Conservation (phyloP, 92 coral and sea anemone genomes). For the Actinernus sp. region DNA sequence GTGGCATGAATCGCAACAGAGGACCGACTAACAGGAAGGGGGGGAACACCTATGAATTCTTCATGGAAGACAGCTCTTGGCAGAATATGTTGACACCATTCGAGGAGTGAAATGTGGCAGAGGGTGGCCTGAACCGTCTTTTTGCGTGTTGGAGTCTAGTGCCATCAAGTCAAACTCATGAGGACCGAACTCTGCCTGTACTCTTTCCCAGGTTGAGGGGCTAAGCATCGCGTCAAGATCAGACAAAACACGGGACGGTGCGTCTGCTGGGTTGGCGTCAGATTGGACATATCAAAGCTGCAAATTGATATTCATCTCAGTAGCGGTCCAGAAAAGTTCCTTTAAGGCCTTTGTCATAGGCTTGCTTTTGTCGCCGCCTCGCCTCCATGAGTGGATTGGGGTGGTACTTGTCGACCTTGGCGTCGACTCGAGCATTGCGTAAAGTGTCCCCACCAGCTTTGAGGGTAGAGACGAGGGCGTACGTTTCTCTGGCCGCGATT, state of each 20-base stretch:
- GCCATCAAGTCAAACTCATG: conserved; percentile 21
- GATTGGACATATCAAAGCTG: background rate
- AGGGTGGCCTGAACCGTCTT: background rate
- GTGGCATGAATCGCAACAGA: conserved; percentile 23
- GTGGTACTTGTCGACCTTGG: background rate
- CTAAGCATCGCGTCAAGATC: background rate
- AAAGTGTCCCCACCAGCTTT: background rate
- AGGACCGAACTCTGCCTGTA: conserved; percentile 4
- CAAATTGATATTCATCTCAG: background rate
- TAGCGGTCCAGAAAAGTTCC: background rate
- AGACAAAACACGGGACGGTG: background rate
- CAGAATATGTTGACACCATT: conserved; percentile 25
- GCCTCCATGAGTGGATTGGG: background rate
- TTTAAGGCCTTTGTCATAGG: background rate
- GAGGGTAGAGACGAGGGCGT: background rate
- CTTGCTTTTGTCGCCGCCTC: background rate
- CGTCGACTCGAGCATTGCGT: background rate
- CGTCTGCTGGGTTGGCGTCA: background rate
- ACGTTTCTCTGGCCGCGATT: background rate
- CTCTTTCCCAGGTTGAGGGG: background rate
- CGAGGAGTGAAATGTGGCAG: background rate
- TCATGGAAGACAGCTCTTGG: conserved; percentile 1
- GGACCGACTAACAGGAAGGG: conserved; percentile 27
- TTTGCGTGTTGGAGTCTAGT: conserved; percentile 9
- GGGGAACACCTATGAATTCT: conserved; percentile 41